Evolutionary conservation across 1,140 invertebrate species (phyloP).

Genomic region (Lethrus apterus): DNA sequence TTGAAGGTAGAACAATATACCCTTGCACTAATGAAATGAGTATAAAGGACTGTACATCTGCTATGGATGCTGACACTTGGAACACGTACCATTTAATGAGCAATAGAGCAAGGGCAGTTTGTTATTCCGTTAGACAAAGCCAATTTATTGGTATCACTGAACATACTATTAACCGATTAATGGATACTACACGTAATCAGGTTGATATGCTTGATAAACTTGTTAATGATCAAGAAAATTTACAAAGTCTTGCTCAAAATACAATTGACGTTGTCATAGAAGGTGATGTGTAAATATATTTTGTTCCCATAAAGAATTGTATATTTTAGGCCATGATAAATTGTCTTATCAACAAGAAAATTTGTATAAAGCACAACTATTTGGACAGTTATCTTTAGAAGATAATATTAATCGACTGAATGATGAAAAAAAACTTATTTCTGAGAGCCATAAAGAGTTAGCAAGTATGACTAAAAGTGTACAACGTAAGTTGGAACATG

Average conservation of each 20-base stretch:
- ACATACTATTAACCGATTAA: constrained; percentile 58
- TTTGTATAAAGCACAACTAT: constrained; percentile 46
- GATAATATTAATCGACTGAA: constrained; percentile 50
- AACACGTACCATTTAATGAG: constrained; percentile 65
- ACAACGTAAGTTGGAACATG: constrained; percentile 49
- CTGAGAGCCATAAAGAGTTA: constrained; percentile 50
- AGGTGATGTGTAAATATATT: constrained; percentile 38
- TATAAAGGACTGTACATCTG: constrained; percentile 51
- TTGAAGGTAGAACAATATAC: constrained; percentile 54
- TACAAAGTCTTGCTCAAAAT: constrained; percentile 46
- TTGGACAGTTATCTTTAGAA: constrained; percentile 46
- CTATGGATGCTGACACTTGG: constrained; percentile 63
- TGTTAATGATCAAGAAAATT: constrained; percentile 48
- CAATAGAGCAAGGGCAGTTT: constrained; percentile 61
- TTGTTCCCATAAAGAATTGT: not conserved
- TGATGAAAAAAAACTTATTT: constrained; percentile 55
- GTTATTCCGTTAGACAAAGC: constrained; percentile 54
- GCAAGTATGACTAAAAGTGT: constrained; percentile 50
- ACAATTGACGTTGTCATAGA: constrained; percentile 45
- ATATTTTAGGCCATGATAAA: constrained; percentile 42
- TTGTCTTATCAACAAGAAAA: constrained; percentile 49
- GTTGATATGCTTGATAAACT: constrained; percentile 34
- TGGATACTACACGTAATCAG: constrained; percentile 45
- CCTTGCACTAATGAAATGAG: constrained; percentile 58
- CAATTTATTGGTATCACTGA: constrained; percentile 62